phyloP scores from a whole-genome alignment of 2,113 vertebrate genomes.

The Noctilio leporinus region DNA sequence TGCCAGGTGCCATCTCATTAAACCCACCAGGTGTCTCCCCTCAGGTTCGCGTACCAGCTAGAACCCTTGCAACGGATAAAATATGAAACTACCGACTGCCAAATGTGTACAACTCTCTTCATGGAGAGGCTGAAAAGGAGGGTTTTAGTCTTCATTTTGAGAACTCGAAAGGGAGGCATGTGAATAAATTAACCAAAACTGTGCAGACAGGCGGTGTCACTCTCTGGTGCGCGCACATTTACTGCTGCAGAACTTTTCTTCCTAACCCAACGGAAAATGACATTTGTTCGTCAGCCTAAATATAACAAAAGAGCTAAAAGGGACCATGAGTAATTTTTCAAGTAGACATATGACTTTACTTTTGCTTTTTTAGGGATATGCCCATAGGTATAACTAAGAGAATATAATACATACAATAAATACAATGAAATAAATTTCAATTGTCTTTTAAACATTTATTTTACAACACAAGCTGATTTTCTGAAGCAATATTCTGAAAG shows the following conservation, averaged over 20 bases:
- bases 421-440: background rate
- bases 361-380: background rate
- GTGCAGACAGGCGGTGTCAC: background rate
- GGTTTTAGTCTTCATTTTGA: background rate
- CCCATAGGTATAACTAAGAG: background rate
- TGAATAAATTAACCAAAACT: slow-evolving; percentile 14
- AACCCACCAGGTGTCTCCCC: slow-evolving; percentile 54
- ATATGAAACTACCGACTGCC: background rate
- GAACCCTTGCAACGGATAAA: slow-evolving; percentile 15
- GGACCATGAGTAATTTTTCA: background rate
- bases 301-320: slow-evolving; percentile 5
- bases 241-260: background rate
- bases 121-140: background rate
- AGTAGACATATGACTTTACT: background rate
- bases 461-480: background rate
- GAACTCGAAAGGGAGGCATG: background rate
- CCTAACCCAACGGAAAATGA: background rate
- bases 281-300: slow-evolving; percentile 3
- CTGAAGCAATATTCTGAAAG: background rate
- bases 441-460: background rate
- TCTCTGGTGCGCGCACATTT: background rate
- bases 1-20: slow-evolving; percentile 59
- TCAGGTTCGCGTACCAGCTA: slow-evolving; percentile 27
- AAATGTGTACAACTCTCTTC: background rate
- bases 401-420: background rate